These are phyloP conservation scores for Drosophila auraria DNA, from an alignment of 1,140 invertebrate species.

Conservation along the genomic window DNA sequence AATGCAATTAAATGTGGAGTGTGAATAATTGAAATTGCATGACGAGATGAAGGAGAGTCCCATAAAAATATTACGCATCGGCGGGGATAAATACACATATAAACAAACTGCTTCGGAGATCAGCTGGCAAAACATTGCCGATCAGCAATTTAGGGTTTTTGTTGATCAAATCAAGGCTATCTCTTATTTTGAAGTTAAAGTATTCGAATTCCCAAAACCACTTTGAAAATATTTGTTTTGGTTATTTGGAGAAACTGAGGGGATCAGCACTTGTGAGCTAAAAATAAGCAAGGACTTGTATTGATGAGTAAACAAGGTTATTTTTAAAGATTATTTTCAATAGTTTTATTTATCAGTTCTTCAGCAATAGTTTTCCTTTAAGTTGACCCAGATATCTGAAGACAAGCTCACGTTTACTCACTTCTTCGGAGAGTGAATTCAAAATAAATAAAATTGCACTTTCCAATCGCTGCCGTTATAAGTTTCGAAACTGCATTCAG, in stretches of 20 bases:
- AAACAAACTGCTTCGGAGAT: conserved; percentile 12
- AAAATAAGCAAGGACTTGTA: background rate
- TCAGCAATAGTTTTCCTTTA: background rate
- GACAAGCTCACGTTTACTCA: too few species aligned
- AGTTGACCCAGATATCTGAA: background rate
- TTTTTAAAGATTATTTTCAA: background rate
- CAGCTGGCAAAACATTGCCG: conserved; percentile 18
- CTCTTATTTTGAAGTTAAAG: background rate
- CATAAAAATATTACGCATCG: conserved; percentile 39
- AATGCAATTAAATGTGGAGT: conserved; percentile 54
- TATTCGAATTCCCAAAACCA: background rate
- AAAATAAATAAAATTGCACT: conserved; percentile 17
- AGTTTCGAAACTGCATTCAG: conserved; percentile 33
- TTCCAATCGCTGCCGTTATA: conserved; percentile 25
- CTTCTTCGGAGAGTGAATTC: background rate
- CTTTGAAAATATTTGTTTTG: conserved; percentile 1
- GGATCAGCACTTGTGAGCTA: background rate
- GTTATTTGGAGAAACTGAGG: background rate
- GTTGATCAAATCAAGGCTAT: conserved; percentile 16
- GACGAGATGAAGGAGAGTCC: conserved; percentile 22
- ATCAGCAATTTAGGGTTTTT: conserved; percentile 12
- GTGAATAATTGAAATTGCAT: conserved; percentile 57
- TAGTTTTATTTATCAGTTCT: background rate
- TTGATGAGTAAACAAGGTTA: background rate
- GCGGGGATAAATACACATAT: too few species aligned